Evolutionary conservation across 2,113 vertebrate genomes (phyloP).

Genomic region (Podocnemis expansa): DNA sequence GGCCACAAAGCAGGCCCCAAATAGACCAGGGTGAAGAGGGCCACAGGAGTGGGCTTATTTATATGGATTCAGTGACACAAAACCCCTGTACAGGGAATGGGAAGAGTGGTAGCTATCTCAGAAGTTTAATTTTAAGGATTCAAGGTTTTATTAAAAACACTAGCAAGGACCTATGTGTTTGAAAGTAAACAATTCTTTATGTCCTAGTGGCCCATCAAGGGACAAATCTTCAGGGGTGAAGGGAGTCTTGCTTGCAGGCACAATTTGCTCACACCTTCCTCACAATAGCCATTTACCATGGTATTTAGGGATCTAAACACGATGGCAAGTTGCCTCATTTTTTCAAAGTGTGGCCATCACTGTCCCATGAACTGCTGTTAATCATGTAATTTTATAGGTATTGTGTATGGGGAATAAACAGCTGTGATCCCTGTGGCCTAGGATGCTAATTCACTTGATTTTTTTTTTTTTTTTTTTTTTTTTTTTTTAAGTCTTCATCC

Average conservation of each 20-base stretch:
- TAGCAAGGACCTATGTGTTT: neutral
- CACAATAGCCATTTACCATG: neutral
- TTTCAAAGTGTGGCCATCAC: neutral
- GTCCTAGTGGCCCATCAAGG: neutral
- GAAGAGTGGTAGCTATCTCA: neutral
- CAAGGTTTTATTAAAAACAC: neutral
- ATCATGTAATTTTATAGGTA: neutral
- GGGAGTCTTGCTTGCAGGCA: neutral
- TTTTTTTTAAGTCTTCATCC: neutral
- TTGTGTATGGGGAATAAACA: neutral
- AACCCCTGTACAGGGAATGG: neutral
- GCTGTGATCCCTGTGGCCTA: neutral
- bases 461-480: neutral
- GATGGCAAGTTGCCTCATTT: no score
- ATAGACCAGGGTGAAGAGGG: neutral
- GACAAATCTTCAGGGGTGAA: neutral
- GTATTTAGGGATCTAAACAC: neutral
- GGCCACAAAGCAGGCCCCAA: neutral
- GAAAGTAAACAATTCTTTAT: neutral
- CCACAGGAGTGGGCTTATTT: fast-evolving
- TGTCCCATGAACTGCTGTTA: neutral
- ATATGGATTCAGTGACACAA: neutral
- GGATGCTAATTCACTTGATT: neutral
- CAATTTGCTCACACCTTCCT: neutral
- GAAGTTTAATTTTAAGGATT: neutral